A percentile compares a stretch with the other conserved stretches of the same genome.
Evolutionary conservation across 1,140 invertebrate genomes (phyloP).

Genomic region (Neodiprion fabricii): DNA sequence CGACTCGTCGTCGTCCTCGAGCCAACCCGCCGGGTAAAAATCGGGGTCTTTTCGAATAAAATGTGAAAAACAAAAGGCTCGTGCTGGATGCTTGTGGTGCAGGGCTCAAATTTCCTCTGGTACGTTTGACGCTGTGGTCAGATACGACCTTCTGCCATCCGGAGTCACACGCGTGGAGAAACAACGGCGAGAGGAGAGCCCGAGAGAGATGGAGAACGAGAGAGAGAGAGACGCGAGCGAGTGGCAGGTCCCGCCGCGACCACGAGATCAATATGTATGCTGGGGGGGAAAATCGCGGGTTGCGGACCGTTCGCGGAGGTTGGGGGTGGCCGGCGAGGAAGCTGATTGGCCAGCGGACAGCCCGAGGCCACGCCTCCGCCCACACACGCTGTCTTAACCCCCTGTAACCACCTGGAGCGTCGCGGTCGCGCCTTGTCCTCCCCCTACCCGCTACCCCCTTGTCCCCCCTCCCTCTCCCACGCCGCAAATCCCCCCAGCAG

Average conservation of each 20-base stretch:
- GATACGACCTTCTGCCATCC: background rate
- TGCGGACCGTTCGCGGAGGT: slow-evolving; percentile 57
- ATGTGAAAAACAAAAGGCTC: too few species aligned
- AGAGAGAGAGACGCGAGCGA: slow-evolving; percentile 23
- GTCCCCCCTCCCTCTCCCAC: slow-evolving; percentile 32
- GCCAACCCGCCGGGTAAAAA: too few species aligned
- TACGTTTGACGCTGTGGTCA: background rate
- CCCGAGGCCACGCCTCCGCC: slow-evolving; percentile 56
- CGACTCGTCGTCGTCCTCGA: too few species aligned
- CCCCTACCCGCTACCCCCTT: slow-evolving; percentile 35
- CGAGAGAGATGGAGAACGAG: slow-evolving; percentile 20
- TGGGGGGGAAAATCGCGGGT: slow-evolving; percentile 42
- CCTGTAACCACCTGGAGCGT: slow-evolving; percentile 63
- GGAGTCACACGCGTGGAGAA: slow-evolving; percentile 7
- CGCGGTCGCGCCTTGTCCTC: slow-evolving; percentile 48
- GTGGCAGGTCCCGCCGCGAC: slow-evolving; percentile 23
- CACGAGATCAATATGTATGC: slow-evolving; percentile 17
- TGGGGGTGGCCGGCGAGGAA: slow-evolving; percentile 56
- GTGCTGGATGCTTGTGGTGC: too few species aligned
- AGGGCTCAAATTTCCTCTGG: background rate
- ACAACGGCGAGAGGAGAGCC: background rate
- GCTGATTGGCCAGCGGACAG: slow-evolving; percentile 60
- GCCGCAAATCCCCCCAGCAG: slow-evolving; percentile 1
- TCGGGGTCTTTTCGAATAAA: too few species aligned
- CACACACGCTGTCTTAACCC: slow-evolving; percentile 58